Percentiles rank a stretch among this genome's conserved stretches.
phyloP scores from a whole-genome alignment of 2,113 vertebrate species.

The Kryptolebias marmoratus region DNA sequence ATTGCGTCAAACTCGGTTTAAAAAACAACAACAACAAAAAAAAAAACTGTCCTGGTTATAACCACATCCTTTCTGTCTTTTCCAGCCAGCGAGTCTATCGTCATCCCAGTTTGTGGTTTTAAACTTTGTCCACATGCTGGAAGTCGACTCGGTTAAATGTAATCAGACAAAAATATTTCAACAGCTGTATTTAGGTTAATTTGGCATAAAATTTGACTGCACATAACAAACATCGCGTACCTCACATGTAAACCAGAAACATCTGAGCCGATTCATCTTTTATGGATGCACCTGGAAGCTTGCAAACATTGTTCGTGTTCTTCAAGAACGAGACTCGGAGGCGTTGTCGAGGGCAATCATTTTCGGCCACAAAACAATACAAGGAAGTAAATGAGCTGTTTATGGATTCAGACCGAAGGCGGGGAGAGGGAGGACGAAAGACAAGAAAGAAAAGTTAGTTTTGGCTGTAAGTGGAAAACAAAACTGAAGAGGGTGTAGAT shows the following conservation, averaged over 20 bases:
- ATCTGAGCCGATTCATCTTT: constrained; percentile 8
- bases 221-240: not conserved
- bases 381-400: constrained; percentile 41
- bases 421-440: not conserved
- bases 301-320: not conserved
- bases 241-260: not conserved
- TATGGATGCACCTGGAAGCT: constrained; percentile 18
- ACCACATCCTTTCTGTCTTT: constrained; percentile 52
- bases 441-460: not conserved
- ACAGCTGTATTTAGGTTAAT: constrained; percentile 59
- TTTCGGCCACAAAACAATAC: constrained; percentile 33
- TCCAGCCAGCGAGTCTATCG: constrained; percentile 34
- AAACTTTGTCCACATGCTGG: constrained; percentile 32
- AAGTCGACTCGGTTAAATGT: constrained; percentile 61
- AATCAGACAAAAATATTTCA: constrained; percentile 52
- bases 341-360: constrained; percentile 35
- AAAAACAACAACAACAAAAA: constrained; percentile 2
- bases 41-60: constrained; percentile 31
- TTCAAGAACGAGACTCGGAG: constrained; percentile 27
- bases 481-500: not conserved
- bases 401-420: constrained; percentile 38
- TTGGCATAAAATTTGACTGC: constrained; percentile 17
- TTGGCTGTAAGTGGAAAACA: constrained; percentile 11
- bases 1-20: constrained; percentile 31
- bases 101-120: constrained; percentile 62